A percentile compares a stretch with the other conserved stretches of the same genome.
Evolutionary conservation across 1,140 invertebrate species (phyloP).

Genomic region (Procambarus clarkii): DNA sequence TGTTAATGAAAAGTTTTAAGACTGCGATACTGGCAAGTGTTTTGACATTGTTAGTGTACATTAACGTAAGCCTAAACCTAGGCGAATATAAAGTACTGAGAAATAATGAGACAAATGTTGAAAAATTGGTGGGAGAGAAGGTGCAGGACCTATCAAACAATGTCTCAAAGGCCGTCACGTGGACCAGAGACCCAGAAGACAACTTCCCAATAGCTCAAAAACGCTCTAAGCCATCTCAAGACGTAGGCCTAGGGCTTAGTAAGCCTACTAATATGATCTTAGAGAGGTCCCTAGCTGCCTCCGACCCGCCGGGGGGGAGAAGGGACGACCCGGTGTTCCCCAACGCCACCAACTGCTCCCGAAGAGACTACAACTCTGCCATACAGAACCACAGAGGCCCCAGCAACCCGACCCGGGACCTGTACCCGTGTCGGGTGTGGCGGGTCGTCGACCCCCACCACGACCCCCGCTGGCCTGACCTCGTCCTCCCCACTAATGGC

Average conservation of each 20-base stretch:
- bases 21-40: background rate
- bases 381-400: background rate
- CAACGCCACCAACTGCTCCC: slow-evolving; percentile 23
- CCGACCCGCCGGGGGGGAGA: background rate
- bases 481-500: slow-evolving; percentile 17
- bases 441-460: background rate
- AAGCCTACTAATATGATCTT: too few relatives aligned
- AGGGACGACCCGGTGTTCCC: background rate
- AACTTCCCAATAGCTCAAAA: too few relatives aligned
- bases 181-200: too few relatives aligned
- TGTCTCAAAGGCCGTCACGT: background rate
- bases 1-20: background rate
- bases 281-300: too few relatives aligned
- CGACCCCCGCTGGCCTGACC: slow-evolving; percentile 9
- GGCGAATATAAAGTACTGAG: background rate
- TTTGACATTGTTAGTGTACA: background rate
- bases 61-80: background rate
- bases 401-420: background rate
- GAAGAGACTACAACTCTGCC: background rate
- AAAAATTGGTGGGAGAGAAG: background rate
- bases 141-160: background rate
- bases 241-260: too few relatives aligned
- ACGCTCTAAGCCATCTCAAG: too few relatives aligned
- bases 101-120: background rate
- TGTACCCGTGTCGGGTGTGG: slow-evolving; percentile 34